Conservation (phyloP, 2,113 vertebrate species). For the Coracopsis vasa region DNA sequence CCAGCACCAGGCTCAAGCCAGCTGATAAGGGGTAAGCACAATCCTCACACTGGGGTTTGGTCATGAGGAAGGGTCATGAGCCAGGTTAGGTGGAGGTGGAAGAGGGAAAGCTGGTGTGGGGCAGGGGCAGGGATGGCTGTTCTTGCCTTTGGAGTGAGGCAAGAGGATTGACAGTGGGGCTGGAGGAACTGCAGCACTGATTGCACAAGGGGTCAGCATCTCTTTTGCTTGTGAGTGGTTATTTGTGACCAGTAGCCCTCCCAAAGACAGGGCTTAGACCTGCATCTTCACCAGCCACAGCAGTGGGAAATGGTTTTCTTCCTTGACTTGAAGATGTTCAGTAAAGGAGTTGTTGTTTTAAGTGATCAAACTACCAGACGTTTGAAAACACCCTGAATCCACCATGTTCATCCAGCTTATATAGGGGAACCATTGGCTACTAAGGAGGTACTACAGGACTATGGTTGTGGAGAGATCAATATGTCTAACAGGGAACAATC, state of each 20-base stretch:
- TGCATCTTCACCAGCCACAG: neutral
- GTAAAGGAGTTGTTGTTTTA: neutral
- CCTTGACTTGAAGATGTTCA: neutral
- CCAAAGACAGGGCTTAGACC: neutral
- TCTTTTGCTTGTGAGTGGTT: neutral
- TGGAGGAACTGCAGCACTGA: neutral
- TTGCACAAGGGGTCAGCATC: neutral
- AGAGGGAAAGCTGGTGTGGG: neutral
- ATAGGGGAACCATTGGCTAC: neutral
- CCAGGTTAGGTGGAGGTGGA: neutral
- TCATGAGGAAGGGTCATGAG: neutral
- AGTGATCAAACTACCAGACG: neutral
- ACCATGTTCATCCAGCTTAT: neutral
- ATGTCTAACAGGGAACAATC: neutral
- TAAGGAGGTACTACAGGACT: neutral
- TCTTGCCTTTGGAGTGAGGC: neutral
- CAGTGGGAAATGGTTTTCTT: neutral
- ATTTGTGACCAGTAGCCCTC: neutral
- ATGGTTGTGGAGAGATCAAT: accelerated
- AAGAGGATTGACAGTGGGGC: neutral
- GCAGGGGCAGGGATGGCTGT: neutral
- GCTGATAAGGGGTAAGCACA: neutral
- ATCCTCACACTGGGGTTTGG: accelerated
- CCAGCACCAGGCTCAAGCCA: neutral
- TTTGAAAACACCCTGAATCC: neutral